Percentiles rank a stretch among this genome's conserved stretches.
phyloP scores from a whole-genome alignment of 2,113 vertebrate species.

The Eulemur macaco region DNA sequence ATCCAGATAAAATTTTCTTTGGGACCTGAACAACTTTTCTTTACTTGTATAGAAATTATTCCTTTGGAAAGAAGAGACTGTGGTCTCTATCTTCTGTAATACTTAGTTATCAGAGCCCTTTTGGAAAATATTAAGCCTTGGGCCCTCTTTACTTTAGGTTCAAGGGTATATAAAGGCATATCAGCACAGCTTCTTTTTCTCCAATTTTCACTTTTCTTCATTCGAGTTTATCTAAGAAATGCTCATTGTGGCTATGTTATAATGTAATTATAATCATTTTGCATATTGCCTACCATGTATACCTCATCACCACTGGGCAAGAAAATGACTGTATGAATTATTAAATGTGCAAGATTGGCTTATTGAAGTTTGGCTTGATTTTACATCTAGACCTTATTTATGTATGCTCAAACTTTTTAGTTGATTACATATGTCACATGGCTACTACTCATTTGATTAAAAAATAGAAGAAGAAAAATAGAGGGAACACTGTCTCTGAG shows the following conservation, averaged over 20 bases:
- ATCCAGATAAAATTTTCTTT: neutral
- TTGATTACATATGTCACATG: neutral
- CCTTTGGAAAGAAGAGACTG: neutral
- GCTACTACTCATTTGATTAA: neutral
- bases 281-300: neutral
- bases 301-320: neutral
- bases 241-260: neutral
- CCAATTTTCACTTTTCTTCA: neutral
- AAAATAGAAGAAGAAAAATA: neutral
- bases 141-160: neutral
- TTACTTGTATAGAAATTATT: neutral
- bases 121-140: neutral
- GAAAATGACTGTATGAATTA: neutral
- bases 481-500: neutral
- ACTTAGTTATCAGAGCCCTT: neutral
- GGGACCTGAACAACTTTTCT: neutral
- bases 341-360: conserved; percentile 21
- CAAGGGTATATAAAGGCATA: neutral
- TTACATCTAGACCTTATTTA: conserved; percentile 48
- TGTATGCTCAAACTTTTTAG: neutral
- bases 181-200: neutral
- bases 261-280: neutral
- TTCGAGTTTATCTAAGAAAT: neutral
- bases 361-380: conserved; percentile 38
- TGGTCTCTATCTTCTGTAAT: neutral